A percentile compares a stretch with the other conserved stretches of the same genome.
Evolutionary conservation across 2,888 invertebrate genomes (phyloP).

Genomic region (Amphipoea lucens): DNA sequence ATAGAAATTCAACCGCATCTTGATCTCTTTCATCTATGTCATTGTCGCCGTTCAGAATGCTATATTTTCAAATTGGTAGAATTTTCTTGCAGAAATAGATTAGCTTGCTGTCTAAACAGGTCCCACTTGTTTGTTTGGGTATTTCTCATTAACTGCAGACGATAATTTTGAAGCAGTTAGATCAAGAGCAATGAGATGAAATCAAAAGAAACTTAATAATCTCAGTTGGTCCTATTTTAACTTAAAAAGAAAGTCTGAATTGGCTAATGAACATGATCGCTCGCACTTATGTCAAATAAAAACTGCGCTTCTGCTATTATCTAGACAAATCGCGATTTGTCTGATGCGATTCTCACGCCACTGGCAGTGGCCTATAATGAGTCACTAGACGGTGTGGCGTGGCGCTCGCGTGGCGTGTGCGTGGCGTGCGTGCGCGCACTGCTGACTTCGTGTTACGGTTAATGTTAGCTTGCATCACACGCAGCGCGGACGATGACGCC

Average conservation of each 20-base stretch:
- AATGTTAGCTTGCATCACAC: constrained; percentile 75
- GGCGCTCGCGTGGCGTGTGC: constrained; percentile 42
- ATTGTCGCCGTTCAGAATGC: background rate
- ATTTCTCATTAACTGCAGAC: background rate
- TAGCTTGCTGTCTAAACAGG: background rate
- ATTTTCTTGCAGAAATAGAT: background rate
- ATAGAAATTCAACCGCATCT: background rate
- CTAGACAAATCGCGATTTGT: constrained; percentile 76
- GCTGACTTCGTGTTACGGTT: constrained; percentile 71
- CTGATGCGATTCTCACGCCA: constrained; percentile 77
- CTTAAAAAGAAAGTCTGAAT: constrained; percentile 76
- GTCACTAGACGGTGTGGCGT: constrained; percentile 46
- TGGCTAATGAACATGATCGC: constrained; percentile 72
- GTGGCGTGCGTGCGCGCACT: constrained; percentile 51
- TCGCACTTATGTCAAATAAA: constrained; percentile 76
- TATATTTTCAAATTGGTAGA: background rate
- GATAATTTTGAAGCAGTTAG: background rate
- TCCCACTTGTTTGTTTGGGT: background rate
- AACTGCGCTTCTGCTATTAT: constrained; percentile 74
- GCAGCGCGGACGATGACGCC: constrained; percentile 73
- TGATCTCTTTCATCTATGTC: background rate
- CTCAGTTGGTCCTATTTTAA: constrained; percentile 15
- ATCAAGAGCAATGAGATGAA: constrained; percentile 1
- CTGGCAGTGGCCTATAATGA: constrained; percentile 62
- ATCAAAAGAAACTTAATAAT: constrained; percentile 13